Evolutionary conservation across 2,113 vertebrate genomes (phyloP), one percentile per base, ranked within the genome.

Genomic region (Platycercus adscitus): DNA sequence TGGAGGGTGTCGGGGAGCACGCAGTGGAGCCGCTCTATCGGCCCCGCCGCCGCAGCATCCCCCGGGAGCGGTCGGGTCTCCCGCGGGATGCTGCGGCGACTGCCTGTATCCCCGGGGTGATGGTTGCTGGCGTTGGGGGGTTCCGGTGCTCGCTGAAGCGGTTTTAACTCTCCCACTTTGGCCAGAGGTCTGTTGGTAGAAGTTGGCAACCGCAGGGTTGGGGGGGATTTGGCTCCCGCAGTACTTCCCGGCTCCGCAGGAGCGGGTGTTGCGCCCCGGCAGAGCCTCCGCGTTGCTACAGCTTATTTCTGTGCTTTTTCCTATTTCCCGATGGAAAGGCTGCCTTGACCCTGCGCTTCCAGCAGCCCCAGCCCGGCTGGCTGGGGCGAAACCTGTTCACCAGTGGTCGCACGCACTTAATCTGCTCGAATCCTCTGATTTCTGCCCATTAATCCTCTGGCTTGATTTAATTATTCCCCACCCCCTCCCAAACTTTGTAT

Each of bases 381-480:
- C 81, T 63, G 89, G 68, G 80, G 77, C 69, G 52, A 9, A n/a
- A 89, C 94, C 72, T 95, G 68, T 96, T 96, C 92, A 91, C 96
- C 82, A 25, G 71, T 33, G 28, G 39, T 6, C 53, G 3, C 41
- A 19, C 33, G 35, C 44, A 28, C 25, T 56, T 92, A 47, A 43
- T 53, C 60, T 9, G 10, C 65, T 29, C 3, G 7, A 56, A 11
- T 85, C 47, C 33, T 7, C n/a, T 37, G 58, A 49, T 19, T 31
- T n/a, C 35, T 37, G 35, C 19, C 83, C 33, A 3, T 41, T 82
- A 84, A 46, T 81, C 44, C 63, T 43, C 60, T 75, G 76, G 5
- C 13, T 70, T 11, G 61, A 23, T 79, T 53, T 56, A 58, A 44
- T 64, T 11, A 25, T 25, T 58, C 50, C 44, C 29, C 9, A 53